Evolutionary conservation across 2,888 invertebrate species (phyloP).

Genomic region (Drosophila rubida): DNA sequence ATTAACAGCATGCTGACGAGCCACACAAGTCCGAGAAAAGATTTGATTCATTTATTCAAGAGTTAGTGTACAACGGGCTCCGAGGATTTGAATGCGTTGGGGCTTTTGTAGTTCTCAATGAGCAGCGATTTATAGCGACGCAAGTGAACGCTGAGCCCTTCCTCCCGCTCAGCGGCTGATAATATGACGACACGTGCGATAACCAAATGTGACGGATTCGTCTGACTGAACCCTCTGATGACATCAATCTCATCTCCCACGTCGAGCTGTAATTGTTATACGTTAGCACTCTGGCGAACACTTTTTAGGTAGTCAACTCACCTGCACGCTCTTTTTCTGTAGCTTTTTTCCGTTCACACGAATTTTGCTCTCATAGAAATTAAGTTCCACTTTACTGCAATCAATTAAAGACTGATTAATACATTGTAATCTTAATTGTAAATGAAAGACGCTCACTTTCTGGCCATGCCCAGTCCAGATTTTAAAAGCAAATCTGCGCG

Average conservation of each 20-base stretch:
- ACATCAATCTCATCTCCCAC: constrained; percentile 92
- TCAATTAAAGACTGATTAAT: neutral
- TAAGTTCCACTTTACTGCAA: constrained; percentile 90
- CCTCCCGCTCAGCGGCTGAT: constrained; percentile 86
- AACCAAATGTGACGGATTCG: constrained; percentile 89
- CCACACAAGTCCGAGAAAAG: neutral
- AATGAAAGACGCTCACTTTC: constrained; percentile 87
- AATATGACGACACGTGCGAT: constrained; percentile 90
- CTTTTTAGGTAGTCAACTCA: constrained; percentile 84
- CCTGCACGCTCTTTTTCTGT: constrained; percentile 90
- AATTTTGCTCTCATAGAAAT: constrained; percentile 93
- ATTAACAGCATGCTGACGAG: constrained; percentile 2
- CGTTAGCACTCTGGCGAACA: neutral
- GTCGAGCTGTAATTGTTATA: constrained; percentile 85
- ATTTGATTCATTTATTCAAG: constrained; percentile 22
- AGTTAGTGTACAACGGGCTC: constrained; percentile 85
- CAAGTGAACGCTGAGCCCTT: constrained; percentile 87
- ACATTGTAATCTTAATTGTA: no score
- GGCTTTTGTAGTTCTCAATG: constrained; percentile 89
- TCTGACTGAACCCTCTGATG: constrained; percentile 88
- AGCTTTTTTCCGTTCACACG: constrained; percentile 92
- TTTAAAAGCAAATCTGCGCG: constrained; percentile 90
- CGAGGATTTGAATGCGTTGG: constrained; percentile 82
- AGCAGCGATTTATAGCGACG: constrained; percentile 89
- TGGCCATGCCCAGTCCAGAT: constrained; percentile 88